A percentile compares a stretch with the other conserved stretches of the same genome.
phyloP scores from a whole-genome alignment of 2,113 vertebrate species.

The Sturnus vulgaris region DNA sequence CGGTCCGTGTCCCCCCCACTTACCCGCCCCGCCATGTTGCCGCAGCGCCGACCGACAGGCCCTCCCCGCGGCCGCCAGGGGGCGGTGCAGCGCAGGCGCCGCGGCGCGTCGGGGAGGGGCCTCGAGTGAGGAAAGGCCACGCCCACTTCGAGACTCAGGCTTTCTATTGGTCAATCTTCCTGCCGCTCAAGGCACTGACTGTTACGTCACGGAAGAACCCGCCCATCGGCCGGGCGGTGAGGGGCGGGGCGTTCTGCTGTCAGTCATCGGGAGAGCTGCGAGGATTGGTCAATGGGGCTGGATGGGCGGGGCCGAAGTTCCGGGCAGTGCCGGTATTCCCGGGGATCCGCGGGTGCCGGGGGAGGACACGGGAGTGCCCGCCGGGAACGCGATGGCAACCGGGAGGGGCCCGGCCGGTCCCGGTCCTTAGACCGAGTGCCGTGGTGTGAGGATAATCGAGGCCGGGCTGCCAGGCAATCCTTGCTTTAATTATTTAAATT shows the following conservation, averaged over 20 bases:
- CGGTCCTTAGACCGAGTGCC: not conserved
- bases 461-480: not conserved
- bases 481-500: not conserved
- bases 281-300: rapidly evolving
- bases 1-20: not conserved
- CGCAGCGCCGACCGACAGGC: not conserved
- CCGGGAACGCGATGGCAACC: too few relatives aligned
- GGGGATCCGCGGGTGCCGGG: not conserved
- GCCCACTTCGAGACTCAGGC: rapidly evolving
- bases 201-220: rapidly evolving
- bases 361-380: not conserved
- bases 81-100: not conserved
- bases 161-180: rapidly evolving
- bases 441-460: rapidly evolving
- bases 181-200: not conserved
- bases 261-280: rapidly evolving
- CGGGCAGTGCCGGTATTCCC: rapidly evolving
- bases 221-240: rapidly evolving
- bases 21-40: constrained; percentile 56
- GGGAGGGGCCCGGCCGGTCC: too few relatives aligned
- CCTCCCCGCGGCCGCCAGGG: not conserved
- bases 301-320: rapidly evolving
- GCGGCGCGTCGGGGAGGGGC: rapidly evolving
- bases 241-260: rapidly evolving
- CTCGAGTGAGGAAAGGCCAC: rapidly evolving